These are phyloP conservation scores for Crocodylus rhombifer DNA, from an alignment of 2,797 vertebrate species.

Conservation along the genomic window DNA sequence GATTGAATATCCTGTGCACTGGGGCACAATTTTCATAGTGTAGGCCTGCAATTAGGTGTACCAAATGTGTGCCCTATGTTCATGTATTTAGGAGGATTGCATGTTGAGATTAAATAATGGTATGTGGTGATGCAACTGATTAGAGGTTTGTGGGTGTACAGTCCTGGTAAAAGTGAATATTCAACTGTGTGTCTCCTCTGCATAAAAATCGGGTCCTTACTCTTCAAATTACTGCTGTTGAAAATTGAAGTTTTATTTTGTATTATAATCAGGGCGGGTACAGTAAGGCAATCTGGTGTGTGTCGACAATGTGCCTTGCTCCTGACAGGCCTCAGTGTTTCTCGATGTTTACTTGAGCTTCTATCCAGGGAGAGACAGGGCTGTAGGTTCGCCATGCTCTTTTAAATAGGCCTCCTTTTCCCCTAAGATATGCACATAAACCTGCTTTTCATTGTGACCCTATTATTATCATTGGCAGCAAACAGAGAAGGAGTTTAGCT, in stretches of 20 bases:
- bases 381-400: neutral
- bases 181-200: slow-evolving; percentile 16
- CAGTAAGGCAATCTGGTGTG: neutral
- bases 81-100: slow-evolving; percentile 15
- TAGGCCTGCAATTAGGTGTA: neutral
- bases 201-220: neutral
- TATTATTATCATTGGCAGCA: too few species aligned
- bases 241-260: neutral
- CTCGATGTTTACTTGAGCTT: neutral
- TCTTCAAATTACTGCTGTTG: slow-evolving; percentile 12
- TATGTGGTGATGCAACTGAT: slow-evolving; percentile 43
- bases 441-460: too few species aligned
- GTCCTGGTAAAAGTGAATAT: neutral
- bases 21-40: neutral
- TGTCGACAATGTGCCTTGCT: neutral
- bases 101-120: slow-evolving; percentile 54
- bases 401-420: neutral
- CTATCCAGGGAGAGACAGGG: neutral
- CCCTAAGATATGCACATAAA: neutral
- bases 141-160: neutral
- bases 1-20: neutral
- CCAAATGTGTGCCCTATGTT: slow-evolving; percentile 23
- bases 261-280: neutral
- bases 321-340: accelerated
- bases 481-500: too few species aligned